Evolutionary conservation across 2,888 invertebrate species (phyloP).

Genomic region (Drosophila longiperda): DNA sequence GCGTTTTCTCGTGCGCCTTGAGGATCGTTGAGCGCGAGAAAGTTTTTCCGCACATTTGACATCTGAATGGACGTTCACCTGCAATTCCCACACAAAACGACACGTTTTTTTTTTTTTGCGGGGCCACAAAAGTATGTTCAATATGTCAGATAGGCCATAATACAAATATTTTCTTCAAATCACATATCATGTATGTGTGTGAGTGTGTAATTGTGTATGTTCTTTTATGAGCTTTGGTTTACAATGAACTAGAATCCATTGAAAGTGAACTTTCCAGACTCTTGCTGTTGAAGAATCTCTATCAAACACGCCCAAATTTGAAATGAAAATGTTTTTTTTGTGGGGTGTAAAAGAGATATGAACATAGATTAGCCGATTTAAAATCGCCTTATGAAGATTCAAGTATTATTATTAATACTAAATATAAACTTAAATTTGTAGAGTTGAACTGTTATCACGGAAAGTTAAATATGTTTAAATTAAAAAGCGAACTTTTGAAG

Average conservation of each 20-base stretch:
- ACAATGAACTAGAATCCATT: background rate
- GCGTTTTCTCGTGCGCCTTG: conserved; percentile 96
- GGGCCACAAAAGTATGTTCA: conserved; percentile 35
- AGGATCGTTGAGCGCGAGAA: conserved; percentile 95
- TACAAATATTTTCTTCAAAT: background rate
- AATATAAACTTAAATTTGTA: background rate
- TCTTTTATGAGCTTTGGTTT: background rate
- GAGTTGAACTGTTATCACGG: background rate
- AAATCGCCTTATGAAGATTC: background rate
- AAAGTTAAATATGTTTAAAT: background rate
- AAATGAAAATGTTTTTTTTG: background rate
- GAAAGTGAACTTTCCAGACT: background rate
- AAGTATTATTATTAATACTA: background rate
- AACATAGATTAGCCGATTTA: background rate
- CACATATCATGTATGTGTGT: background rate
- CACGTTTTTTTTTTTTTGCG: conserved; percentile 4
- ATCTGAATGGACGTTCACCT: conserved; percentile 95
- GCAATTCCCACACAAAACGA: conserved; percentile 21
- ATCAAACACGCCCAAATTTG: background rate
- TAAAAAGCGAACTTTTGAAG: background rate
- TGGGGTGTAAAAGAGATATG: background rate
- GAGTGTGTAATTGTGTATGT: background rate
- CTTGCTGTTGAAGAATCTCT: background rate
- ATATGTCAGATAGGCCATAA: conserved; percentile 26
- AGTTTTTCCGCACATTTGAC: conserved; percentile 95